phyloP scores from a whole-genome alignment of 2,888 invertebrate species.

The Microplitis manilae region DNA sequence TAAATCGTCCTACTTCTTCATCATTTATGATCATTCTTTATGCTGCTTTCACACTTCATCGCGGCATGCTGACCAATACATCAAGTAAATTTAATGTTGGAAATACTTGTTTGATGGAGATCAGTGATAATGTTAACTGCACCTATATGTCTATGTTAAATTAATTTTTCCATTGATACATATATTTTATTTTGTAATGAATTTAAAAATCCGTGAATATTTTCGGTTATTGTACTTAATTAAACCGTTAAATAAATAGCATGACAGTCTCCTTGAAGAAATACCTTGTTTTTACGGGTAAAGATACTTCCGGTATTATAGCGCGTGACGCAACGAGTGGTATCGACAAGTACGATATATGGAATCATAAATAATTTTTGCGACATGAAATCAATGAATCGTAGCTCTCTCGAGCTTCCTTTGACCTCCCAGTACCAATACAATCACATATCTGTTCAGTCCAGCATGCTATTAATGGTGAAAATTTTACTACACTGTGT shows the following conservation, averaged over 20 bases:
- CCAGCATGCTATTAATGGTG: conserved; percentile 22
- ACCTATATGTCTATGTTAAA: conserved; percentile 48
- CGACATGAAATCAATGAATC: conserved; percentile 68
- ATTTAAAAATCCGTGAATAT: neutral
- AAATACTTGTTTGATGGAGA: conserved; percentile 56
- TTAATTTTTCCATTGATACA: conserved; percentile 21
- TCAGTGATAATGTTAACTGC: conserved; percentile 55
- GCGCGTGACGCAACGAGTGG: conserved; percentile 67
- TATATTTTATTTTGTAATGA: neutral
- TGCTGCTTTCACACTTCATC: conserved; percentile 27
- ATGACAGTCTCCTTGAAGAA: neutral
- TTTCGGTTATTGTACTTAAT: neutral
- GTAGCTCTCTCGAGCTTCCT: conserved; percentile 59
- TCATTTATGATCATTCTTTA: neutral
- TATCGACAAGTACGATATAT: conserved; percentile 68
- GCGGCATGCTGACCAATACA: conserved; percentile 38
- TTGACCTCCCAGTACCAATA: conserved; percentile 52
- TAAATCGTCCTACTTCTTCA: conserved; percentile 53
- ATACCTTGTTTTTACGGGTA: conserved; percentile 52
- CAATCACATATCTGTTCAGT: conserved; percentile 35
- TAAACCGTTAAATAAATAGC: neutral
- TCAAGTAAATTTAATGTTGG: conserved; percentile 65
- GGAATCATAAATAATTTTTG: conserved; percentile 65
- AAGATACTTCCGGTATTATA: conserved; percentile 65
- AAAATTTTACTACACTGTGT: conserved; percentile 15